Percentiles rank a stretch among this genome's conserved stretches.
Conservation (phyloP, 2,797 vertebrate genomes). For the Brachyrhaphis roseni region DNA sequence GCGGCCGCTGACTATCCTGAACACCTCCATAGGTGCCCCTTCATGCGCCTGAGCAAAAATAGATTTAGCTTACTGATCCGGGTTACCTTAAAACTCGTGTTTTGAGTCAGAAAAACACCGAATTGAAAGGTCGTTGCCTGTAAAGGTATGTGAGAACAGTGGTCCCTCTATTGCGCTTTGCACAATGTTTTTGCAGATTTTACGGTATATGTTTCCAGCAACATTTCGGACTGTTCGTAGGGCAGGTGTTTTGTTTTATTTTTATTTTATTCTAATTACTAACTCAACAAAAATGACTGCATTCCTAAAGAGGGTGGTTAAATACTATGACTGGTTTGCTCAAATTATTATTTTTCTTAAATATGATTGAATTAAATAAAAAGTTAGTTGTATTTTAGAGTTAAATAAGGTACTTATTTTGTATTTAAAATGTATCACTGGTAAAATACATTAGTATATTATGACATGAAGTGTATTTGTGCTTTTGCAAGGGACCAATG, state of each 20-base stretch:
- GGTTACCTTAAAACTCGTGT: not conserved
- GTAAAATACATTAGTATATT: not conserved
- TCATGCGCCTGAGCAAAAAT: slow-evolving; percentile 72
- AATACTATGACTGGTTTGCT: not conserved
- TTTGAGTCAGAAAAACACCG: slow-evolving; percentile 17
- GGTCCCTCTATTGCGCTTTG: not conserved
- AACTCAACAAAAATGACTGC: not conserved
- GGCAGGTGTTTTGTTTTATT: slow-evolving; percentile 18
- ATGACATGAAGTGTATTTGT: not conserved
- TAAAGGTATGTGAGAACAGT: slow-evolving; percentile 45
- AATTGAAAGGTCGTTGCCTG: slow-evolving; percentile 6
- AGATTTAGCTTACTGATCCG: slow-evolving; percentile 37
- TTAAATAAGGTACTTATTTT: not conserved
- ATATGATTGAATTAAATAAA: not conserved
- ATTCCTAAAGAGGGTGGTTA: not conserved
- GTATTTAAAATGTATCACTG: not conserved
- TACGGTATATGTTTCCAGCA: not conserved
- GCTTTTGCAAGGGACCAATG: not conserved
- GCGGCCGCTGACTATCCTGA: slow-evolving; percentile 68
- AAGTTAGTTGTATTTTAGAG: not conserved
- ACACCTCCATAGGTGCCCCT: slow-evolving; percentile 63
- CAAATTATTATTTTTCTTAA: not conserved
- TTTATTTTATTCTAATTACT: not conserved
- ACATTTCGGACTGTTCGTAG: not conserved
- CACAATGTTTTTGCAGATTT: not conserved